Evolutionary conservation across 2,888 invertebrate genomes (phyloP), one percentile per base, ranked within the genome.

Genomic region (Cerceris rybyensis): DNA sequence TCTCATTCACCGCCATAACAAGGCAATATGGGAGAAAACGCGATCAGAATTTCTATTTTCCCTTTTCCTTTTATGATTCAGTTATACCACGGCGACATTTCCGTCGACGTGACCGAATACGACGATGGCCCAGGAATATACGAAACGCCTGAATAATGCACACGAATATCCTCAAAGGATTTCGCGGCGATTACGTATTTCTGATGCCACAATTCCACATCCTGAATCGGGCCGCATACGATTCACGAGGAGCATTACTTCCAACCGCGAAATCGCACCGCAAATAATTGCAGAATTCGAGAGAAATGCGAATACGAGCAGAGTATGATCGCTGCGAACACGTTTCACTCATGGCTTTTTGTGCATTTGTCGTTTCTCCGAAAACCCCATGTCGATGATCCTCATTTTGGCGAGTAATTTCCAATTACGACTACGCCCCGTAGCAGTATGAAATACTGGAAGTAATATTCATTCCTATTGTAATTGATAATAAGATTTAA

Each of bases 261-360:
- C 67, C 69, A 50, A 43, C 54, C 57, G 28, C 13, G 14, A 67
- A 54, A 70, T 57, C 68, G 64, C 52, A 59, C 52, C 60, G 61
- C 55, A 64, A 70, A 81, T 81, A 81, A 83, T 83, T 76, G 70
- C 58, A 63, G 67, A 58, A 58, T 73, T 82, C 75, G 70, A 57
- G 60, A 73, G 41, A 69, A 75, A 61, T 57, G 63, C 55, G 64
- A 63, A 63, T 50, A 70, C 52, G 39, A 11, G 16, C 41, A 63
- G 54, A 76, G 60, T 66, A 28, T 28, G 28, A 28, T 63, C 72
- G 49, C 64, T 76, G 76, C 42, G 64, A 75, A 63, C 49, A 63
- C 64, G 64, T 74, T 69, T 74, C 75, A 67, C 59, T 50, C 59
- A 76, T 63, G 63, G 46, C 58, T 52, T 67, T 67, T 63, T 60